Conservation (phyloP, 2,113 vertebrate species). For the Salvelinus alpinus region DNA sequence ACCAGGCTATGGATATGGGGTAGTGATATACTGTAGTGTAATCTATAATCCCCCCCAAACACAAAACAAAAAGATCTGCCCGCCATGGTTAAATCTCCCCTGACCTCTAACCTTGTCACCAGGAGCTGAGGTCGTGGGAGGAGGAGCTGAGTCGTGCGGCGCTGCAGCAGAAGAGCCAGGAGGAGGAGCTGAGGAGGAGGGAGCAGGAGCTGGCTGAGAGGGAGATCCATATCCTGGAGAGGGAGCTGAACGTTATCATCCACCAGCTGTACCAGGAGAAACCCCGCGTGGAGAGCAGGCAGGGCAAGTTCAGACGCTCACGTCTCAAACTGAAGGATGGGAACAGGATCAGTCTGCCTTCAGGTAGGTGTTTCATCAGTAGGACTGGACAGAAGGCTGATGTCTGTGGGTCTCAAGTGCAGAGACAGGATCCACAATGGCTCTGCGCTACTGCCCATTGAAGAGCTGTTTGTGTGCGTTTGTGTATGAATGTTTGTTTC, state of each 20-base stretch:
- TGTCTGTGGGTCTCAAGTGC: no score
- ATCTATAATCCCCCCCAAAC: no score
- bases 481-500: no score
- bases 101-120: not conserved
- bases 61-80: no score
- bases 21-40: no score
- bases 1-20: no score
- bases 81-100: not conserved
- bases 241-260: conserved; percentile 96
- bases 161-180: conserved; percentile 94
- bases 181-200: conserved; percentile 86
- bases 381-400: not conserved
- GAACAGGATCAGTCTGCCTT: conserved; percentile 94
- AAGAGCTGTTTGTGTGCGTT: no score
- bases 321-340: conserved; percentile 92
- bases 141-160: conserved; percentile 91
- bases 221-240: conserved; percentile 93
- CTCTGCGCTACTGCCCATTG: no score
- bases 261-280: conserved; percentile 97
- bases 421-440: no score
- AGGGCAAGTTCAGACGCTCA: conserved; percentile 92
- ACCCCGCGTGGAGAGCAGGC: conserved; percentile 90
- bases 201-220: conserved; percentile 94
- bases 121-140: conserved; percentile 97
- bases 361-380: conserved; percentile 70